Conservation (phyloP, 1,140 invertebrate genomes). For the Drosophila elegans region DNA sequence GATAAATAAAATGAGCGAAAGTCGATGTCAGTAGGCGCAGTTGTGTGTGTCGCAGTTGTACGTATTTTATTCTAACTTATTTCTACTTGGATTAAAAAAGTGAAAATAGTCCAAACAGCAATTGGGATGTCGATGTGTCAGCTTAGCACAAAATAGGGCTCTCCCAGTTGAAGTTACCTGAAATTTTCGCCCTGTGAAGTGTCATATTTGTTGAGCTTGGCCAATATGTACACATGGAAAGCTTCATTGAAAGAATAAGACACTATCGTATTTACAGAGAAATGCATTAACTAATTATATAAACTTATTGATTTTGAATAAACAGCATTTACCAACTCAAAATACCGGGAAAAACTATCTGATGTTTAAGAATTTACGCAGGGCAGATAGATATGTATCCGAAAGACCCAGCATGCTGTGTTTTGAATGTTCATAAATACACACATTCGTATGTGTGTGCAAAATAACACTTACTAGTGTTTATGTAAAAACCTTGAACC, state of each 20-base stretch:
- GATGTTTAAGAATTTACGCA: not conserved
- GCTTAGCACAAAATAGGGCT: not conserved
- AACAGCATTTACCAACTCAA: not conserved
- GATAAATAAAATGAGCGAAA: constrained; percentile 17
- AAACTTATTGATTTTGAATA: not conserved
- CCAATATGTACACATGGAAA: not conserved
- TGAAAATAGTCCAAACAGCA: not conserved
- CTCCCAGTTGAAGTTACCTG: not conserved
- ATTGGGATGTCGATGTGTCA: not conserved
- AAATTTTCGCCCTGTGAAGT: not conserved
- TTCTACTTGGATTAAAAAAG: not conserved
- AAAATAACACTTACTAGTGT: not conserved
- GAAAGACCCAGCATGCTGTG: not conserved
- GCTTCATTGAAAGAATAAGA: not conserved
- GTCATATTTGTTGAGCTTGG: not conserved
- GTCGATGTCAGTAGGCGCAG: constrained; percentile 4
- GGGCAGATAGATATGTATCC: not conserved
- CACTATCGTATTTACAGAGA: not conserved
- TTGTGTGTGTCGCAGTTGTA: constrained; percentile 8
- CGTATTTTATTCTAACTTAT: constrained; percentile 1
- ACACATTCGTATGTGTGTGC: not conserved
- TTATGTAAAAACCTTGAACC: constrained; percentile 55
- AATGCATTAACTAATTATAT: not conserved
- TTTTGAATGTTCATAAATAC: not conserved
- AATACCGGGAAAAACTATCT: not conserved